Evolutionary conservation across 2,113 vertebrate species (phyloP).

Genomic region (Copsychus sechellarum): DNA sequence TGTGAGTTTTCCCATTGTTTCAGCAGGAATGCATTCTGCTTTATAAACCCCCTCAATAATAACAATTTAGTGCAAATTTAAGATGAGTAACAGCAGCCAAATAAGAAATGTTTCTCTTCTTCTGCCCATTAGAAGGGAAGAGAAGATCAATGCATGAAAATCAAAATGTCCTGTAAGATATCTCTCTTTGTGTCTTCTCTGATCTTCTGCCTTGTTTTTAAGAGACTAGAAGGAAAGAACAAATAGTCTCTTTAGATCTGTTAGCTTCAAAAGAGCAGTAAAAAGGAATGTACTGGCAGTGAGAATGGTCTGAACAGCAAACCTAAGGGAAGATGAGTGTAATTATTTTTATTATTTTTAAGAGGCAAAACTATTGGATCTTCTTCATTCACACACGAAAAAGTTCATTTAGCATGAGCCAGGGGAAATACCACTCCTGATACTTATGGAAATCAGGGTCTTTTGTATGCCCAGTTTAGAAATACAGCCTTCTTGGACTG

Average conservation of each 20-base stretch:
- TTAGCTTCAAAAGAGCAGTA: slow-evolving; percentile 4
- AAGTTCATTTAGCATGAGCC: background rate
- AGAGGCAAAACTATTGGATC: background rate
- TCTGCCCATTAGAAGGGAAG: background rate
- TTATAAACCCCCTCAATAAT: background rate
- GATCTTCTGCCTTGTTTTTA: slow-evolving; percentile 10
- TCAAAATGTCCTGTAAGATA: background rate
- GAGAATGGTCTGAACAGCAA: slow-evolving; percentile 9
- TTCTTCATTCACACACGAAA: background rate
- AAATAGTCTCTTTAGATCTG: slow-evolving; percentile 5
- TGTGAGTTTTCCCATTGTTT: background rate
- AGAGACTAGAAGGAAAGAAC: background rate
- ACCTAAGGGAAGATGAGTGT: background rate
- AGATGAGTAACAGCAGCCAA: background rate
- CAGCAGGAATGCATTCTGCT: background rate
- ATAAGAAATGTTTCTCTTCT: background rate
- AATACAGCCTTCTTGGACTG: background rate
- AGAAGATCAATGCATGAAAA: background rate
- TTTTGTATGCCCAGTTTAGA: background rate
- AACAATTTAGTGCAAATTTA: background rate
- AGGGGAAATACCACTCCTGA: background rate
- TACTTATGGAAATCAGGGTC: background rate
- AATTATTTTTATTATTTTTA: slow-evolving; percentile 36
- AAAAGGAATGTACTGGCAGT: background rate
- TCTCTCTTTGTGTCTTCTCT: slow-evolving; percentile 5